These are phyloP conservation scores for Psammodynastes pulverulentus DNA, from an alignment of 2,113 vertebrate genomes.

Conservation along the genomic window DNA sequence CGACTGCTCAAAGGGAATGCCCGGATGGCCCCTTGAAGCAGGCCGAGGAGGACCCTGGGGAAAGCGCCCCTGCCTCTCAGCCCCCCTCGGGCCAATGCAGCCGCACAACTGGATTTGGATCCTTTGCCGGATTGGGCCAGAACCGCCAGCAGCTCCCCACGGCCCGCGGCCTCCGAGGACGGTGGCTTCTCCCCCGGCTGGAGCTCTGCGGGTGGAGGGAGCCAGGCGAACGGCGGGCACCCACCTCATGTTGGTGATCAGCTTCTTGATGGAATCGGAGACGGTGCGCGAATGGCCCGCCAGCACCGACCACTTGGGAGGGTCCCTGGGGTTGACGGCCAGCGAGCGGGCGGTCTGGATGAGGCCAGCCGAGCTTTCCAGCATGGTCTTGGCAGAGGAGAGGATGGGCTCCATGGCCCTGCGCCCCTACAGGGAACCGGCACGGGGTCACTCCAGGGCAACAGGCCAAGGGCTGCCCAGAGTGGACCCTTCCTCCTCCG, in stretches of 20 bases:
- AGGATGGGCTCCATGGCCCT: slow-evolving; percentile 94
- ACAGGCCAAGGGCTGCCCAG: not conserved
- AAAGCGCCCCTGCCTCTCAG: too few species aligned
- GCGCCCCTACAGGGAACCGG: slow-evolving; percentile 74
- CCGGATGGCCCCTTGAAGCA: too few species aligned
- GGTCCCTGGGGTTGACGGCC: slow-evolving; percentile 95
- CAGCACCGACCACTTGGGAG: slow-evolving; percentile 91
- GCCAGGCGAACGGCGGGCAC: not conserved
- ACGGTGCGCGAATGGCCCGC: slow-evolving; percentile 94
- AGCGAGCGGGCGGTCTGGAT: slow-evolving; percentile 93
- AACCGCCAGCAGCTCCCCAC: too few species aligned
- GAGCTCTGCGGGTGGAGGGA: not conserved
- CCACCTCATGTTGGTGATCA: slow-evolving; percentile 97
- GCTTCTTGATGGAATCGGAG: slow-evolving; percentile 97
- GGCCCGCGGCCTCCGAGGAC: not conserved
- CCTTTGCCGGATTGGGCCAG: too few species aligned
- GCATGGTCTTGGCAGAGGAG: slow-evolving; percentile 86
- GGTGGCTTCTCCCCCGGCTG: too few species aligned
- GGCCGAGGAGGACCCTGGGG: too few species aligned
- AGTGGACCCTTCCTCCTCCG: not conserved
- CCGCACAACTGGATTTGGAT: too few species aligned
- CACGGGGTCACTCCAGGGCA: not conserved
- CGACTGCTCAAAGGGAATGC: too few species aligned
- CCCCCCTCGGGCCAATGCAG: too few species aligned
- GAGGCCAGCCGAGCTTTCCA: slow-evolving; percentile 91